These are phyloP conservation scores for Tetrapedia diversipes DNA, from an alignment of 2,888 invertebrate species.

Conservation along the genomic window DNA sequence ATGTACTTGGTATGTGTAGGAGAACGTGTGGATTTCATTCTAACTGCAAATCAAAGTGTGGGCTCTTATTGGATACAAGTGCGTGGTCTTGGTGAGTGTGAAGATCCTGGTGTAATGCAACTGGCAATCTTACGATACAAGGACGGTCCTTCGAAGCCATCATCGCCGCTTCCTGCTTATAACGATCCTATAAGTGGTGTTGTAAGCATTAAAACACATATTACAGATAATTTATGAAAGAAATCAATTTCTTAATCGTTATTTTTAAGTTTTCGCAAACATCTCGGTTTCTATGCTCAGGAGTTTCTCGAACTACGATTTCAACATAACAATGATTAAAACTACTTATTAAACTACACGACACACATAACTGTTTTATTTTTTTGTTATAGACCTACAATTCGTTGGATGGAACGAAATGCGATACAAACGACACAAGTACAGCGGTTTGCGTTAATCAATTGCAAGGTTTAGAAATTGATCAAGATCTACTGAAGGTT, in stretches of 20 bases:
- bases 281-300: no score
- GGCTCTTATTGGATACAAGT: conserved; percentile 71
- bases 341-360: no score
- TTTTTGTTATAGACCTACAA: conserved; percentile 87
- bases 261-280: no score
- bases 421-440: conserved; percentile 63
- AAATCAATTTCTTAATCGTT: no score
- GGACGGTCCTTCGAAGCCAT: not conserved
- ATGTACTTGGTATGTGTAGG: conserved; percentile 78
- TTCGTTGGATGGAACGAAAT: conserved; percentile 89
- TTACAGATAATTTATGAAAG: no score
- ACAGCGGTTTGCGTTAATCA: conserved; percentile 86
- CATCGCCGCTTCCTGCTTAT: conserved; percentile 3
- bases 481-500: not conserved
- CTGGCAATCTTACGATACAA: conserved; percentile 66
- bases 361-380: not conserved
- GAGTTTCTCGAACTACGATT: not conserved
- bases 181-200: not conserved
- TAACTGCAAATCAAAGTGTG: conserved; percentile 82
- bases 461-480: conserved; percentile 87
- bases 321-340: not conserved
- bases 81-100: conserved; percentile 68
- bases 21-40: conserved; percentile 86
- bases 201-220: conserved; percentile 26
- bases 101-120: conserved; percentile 41